Conservation (phyloP, 92 coral and sea anemone species). For the Paragorgia papillata region DNA sequence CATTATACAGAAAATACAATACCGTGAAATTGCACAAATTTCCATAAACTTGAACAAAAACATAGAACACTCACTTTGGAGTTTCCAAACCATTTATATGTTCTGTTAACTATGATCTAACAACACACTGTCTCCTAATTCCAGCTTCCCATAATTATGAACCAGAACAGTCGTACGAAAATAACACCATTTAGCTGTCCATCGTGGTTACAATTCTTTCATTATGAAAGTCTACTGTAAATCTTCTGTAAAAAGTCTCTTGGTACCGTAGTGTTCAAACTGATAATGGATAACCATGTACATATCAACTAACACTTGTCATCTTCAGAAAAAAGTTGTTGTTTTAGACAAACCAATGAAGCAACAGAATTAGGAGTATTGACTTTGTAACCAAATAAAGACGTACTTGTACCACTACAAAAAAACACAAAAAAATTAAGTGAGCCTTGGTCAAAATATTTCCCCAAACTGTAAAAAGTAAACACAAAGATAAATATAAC, state of each 20-base stretch:
- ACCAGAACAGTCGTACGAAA: background rate
- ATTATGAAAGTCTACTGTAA: conserved; percentile 18
- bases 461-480: no score
- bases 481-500: no score
- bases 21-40: no score
- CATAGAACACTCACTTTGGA: no score
- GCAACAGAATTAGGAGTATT: conserved; percentile 85
- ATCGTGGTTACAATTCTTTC: background rate
- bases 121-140: no score
- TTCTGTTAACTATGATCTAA: no score
- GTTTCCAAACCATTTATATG: no score
- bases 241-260: conserved; percentile 23
- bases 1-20: no score
- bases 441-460: background rate
- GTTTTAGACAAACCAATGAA: conserved; percentile 70
- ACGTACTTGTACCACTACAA: conserved; percentile 96
- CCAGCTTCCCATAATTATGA: background rate
- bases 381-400: conserved; percentile 96
- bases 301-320: conserved; percentile 4
- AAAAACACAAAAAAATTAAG: background rate
- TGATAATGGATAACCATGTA: background rate
- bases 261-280: background rate
- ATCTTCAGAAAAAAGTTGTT: conserved; percentile 50
- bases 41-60: no score
- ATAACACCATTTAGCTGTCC: no score